Evolutionary conservation across 2,888 invertebrate species (phyloP).

Genomic region (Sceliomorpha sp.): DNA sequence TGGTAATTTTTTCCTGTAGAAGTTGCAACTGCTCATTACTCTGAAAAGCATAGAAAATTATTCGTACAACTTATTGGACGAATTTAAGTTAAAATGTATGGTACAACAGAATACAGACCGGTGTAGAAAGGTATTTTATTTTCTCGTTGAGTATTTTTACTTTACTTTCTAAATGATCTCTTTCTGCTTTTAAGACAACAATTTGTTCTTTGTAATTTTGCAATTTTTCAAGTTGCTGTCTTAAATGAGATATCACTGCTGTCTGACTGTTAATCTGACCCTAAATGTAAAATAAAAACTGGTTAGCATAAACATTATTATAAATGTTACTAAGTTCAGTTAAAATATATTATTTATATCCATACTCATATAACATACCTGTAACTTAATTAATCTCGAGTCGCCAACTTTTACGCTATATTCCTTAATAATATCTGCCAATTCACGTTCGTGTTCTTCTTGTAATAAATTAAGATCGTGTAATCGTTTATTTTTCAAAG

Average conservation of each 20-base stretch:
- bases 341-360: too few species aligned
- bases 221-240: slow-evolving; percentile 82
- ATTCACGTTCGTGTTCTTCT: slow-evolving; percentile 79
- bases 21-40: slow-evolving; percentile 74
- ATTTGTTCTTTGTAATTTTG: slow-evolving; percentile 84
- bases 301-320: too few species aligned
- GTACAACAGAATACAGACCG: slow-evolving; percentile 61
- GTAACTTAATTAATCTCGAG: slow-evolving; percentile 76
- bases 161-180: slow-evolving; percentile 82
- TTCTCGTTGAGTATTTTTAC: slow-evolving; percentile 76
- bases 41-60: slow-evolving; percentile 58
- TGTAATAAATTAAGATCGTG: slow-evolving; percentile 87
- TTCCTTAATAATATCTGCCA: slow-evolving; percentile 77
- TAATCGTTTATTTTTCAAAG: slow-evolving; percentile 88
- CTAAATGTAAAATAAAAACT: too few species aligned
- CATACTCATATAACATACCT: too few species aligned
- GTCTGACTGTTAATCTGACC: slow-evolving; percentile 86
- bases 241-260: slow-evolving; percentile 78
- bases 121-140: slow-evolving; percentile 74
- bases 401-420: slow-evolving; percentile 75
- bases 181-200: slow-evolving; percentile 81
- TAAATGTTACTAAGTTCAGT: too few species aligned
- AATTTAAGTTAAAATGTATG: background rate
- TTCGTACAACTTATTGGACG: too few species aligned
- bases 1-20: slow-evolving; percentile 74